Evolutionary conservation across 2,888 invertebrate species (phyloP), one percentile per base, ranked within the genome.

Genomic region (Philereme vetulata): DNA sequence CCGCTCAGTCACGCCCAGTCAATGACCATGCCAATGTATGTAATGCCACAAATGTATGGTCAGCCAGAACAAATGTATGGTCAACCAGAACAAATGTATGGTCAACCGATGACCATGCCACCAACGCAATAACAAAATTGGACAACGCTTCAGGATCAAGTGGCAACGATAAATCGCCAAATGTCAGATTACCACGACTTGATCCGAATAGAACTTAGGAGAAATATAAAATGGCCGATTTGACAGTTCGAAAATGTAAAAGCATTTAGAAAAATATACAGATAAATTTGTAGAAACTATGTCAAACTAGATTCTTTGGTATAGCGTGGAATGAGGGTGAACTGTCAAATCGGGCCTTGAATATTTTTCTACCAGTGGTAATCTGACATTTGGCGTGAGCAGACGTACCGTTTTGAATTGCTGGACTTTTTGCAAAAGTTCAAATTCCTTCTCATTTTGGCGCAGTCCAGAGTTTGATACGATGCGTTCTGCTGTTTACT

Each of bases 111-210:
- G 82, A 75, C 80, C 65, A 82, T 86, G 83, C 81, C 80, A 67
- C 77, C 80, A 73, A 78, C 73, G 68, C 84, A 82, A 81, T 87
- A 84, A 84, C 67, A 66, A 62, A 86, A 88, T 88, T 90, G 90
- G 88, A 89, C 88, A 83, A 56, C 66, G 60, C 63, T 59, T 68
- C 64, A 68, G 86, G 91, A 89, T 91, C 91, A 90, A 90, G 91
- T 88, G 85, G 84, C 86, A 72, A 75, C 71, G 75, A 71, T 70
- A 73, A 70, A 67, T 62, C 75, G 90, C 89, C 91, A 90, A 88
- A 90, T 91, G 92, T 85, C 92, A 91, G 89, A 79, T 86, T 86
- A 81, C 86, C 90, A 89, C 87, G 84, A 65, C 88, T 90, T 89
- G 90, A 85, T 90, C 89, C 85, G 69, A 76, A 67, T 50, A 65